Percentiles rank a stretch among this genome's conserved stretches.
These are phyloP conservation scores for Rhopilema esculentum DNA, from an alignment of 30 jellyfish, hydroid and myxozoan genomes.

Conservation along the genomic window DNA sequence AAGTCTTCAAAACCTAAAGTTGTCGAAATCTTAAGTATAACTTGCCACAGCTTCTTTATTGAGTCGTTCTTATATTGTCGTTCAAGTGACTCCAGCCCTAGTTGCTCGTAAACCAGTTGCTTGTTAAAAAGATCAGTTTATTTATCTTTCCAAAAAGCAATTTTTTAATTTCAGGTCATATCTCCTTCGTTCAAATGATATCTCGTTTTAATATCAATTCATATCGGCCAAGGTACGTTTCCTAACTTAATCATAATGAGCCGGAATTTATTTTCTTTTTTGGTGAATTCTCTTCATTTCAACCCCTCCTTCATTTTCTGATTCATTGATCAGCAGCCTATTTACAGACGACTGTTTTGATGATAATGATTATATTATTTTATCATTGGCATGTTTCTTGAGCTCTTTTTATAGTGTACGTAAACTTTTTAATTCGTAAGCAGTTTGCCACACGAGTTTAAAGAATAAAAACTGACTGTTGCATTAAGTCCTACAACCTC, in stretches of 20 bases:
- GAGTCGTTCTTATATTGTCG: too few relatives aligned
- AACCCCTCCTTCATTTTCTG: too few relatives aligned
- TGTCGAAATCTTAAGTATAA: too few relatives aligned
- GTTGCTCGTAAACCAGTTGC: too few relatives aligned
- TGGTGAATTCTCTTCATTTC: too few relatives aligned
- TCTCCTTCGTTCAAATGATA: constrained; percentile 66
- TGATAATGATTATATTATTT: background rate
- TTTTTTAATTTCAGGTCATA: constrained; percentile 44
- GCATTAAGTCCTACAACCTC: too few relatives aligned
- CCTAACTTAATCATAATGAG: background rate
- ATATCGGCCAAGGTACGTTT: constrained; percentile 25
- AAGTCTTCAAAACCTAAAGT: too few relatives aligned
- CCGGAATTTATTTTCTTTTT: background rate
- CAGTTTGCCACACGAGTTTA: background rate
- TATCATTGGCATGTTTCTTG: too few relatives aligned
- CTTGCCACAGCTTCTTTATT: too few relatives aligned
- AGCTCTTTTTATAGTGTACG: background rate
- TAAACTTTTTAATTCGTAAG: background rate
- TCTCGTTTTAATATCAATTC: constrained; percentile 39
- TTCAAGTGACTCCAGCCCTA: too few relatives aligned
- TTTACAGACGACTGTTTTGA: background rate
- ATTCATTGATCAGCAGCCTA: background rate
- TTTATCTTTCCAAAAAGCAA: too few relatives aligned
- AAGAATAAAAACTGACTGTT: background rate
- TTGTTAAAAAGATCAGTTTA: too few relatives aligned